Percentiles rank a stretch among this genome's conserved stretches.
These are phyloP conservation scores for Diachrysia chrysitis DNA, from an alignment of 2,888 invertebrate species.

Conservation along the genomic window DNA sequence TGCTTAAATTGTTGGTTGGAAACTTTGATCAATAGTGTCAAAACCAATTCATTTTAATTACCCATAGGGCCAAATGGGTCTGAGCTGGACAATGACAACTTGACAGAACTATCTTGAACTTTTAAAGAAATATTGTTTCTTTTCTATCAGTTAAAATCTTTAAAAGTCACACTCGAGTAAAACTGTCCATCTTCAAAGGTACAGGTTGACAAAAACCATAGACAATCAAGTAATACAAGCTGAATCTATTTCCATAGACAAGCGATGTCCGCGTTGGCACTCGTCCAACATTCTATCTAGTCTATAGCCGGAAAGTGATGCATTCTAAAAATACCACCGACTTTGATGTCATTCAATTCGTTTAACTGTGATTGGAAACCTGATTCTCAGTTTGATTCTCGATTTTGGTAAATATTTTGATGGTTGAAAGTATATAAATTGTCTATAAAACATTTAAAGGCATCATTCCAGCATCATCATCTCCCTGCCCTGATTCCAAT, in stretches of 20 bases:
- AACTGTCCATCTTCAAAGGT: conserved; percentile 29
- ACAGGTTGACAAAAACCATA: conserved; percentile 62
- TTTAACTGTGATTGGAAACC: conserved; percentile 59
- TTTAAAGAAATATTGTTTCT: too few relatives aligned
- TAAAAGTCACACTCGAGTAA: conserved; percentile 21
- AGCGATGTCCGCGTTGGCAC: conserved; percentile 63
- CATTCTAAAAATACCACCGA: conserved; percentile 68
- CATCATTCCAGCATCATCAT: too few relatives aligned
- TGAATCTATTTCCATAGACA: conserved; percentile 64
- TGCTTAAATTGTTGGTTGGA: background rate
- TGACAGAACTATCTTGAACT: too few relatives aligned
- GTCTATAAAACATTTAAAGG: too few relatives aligned
- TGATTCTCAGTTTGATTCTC: conserved; percentile 49
- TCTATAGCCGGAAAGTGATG: conserved; percentile 68
- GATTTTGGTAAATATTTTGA: conserved; percentile 18
- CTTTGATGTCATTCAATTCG: conserved; percentile 70
- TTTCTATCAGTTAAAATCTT: conserved; percentile 11
- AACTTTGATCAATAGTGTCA: background rate
- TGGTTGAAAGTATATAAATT: background rate
- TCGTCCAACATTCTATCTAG: conserved; percentile 65
- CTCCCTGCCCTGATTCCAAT: too few relatives aligned
- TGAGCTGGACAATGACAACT: too few relatives aligned
- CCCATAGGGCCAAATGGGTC: background rate
- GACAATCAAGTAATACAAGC: conserved; percentile 63
- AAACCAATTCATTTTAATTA: background rate